Conservation (phyloP, 2,888 invertebrate genomes). For the Pediacus dermestoides region DNA sequence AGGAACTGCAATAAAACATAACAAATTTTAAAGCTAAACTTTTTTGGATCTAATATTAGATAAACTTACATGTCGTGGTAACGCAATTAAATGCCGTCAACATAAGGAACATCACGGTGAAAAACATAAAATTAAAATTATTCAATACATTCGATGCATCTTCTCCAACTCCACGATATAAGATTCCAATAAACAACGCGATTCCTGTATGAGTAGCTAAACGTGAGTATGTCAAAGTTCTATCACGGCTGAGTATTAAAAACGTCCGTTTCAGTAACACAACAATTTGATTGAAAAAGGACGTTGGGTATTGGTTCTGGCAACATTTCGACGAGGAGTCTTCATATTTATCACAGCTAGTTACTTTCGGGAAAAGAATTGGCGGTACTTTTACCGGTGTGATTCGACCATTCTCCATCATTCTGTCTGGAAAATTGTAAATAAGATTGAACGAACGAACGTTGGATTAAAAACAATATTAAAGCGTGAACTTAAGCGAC, state of each 20-base stretch:
- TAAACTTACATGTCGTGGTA: slow-evolving; percentile 84
- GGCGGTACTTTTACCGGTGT: slow-evolving; percentile 54
- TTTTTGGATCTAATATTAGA: slow-evolving; percentile 3
- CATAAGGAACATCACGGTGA: slow-evolving; percentile 90
- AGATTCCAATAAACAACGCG: slow-evolving; percentile 75
- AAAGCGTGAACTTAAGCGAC: no score
- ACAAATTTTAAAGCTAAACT: slow-evolving; percentile 3
- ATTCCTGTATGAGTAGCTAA: slow-evolving; percentile 75
- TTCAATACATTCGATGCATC: slow-evolving; percentile 78
- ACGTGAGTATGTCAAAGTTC: slow-evolving; percentile 71
- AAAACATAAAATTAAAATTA: slow-evolving; percentile 87
- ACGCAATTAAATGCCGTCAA: slow-evolving; percentile 91
- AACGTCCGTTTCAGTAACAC: slow-evolving; percentile 63
- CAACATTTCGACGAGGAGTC: slow-evolving; percentile 28
- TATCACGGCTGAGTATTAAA: slow-evolving; percentile 65
- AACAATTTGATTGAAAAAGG: slow-evolving; percentile 56
- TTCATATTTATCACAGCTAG: slow-evolving; percentile 15
- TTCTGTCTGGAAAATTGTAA: slow-evolving; percentile 47
- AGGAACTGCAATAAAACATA: slow-evolving; percentile 54
- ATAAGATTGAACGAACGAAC: slow-evolving; percentile 7
- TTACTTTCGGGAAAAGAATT: slow-evolving; percentile 33
- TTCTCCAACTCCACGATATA: slow-evolving; percentile 84
- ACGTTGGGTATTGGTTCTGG: slow-evolving; percentile 53
- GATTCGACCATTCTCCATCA: slow-evolving; percentile 53
- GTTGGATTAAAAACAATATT: no score